phyloP scores from a whole-genome alignment of 2,888 invertebrate genomes.

The Scrobipalpa costella region DNA sequence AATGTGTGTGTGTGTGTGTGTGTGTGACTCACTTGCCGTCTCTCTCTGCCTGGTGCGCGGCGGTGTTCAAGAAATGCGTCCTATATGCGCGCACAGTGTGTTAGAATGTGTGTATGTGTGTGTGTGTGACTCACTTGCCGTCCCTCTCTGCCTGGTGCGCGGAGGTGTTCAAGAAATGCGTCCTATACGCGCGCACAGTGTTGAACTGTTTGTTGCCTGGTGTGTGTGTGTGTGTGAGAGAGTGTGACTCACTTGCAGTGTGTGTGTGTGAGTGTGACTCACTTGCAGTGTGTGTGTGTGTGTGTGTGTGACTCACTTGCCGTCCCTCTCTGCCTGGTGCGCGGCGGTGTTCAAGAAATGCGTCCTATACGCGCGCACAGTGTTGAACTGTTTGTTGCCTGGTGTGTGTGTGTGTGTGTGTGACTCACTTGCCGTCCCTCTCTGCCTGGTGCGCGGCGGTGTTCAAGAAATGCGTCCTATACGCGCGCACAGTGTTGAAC shows the following conservation, averaged over 20 bases:
- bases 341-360: not conserved
- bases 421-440: not conserved
- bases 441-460: not conserved
- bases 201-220: slow-evolving; percentile 1
- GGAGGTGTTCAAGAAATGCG: not conserved
- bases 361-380: not conserved
- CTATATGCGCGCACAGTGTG: not conserved
- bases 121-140: not conserved
- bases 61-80: not conserved
- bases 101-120: no score
- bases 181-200: not conserved
- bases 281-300: not conserved
- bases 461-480: not conserved
- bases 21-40: not conserved
- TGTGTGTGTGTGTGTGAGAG: not conserved
- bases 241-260: not conserved
- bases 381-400: slow-evolving; percentile 1
- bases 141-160: not conserved
- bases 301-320: not conserved
- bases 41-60: not conserved
- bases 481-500: not conserved
- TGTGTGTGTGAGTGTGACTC: not conserved
- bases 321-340: not conserved
- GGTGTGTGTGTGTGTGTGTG: not conserved
- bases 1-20: no score